These are phyloP conservation scores for Palythoa heliodiscus DNA, from an alignment of 92 coral and sea anemone genomes.

Conservation along the genomic window DNA sequence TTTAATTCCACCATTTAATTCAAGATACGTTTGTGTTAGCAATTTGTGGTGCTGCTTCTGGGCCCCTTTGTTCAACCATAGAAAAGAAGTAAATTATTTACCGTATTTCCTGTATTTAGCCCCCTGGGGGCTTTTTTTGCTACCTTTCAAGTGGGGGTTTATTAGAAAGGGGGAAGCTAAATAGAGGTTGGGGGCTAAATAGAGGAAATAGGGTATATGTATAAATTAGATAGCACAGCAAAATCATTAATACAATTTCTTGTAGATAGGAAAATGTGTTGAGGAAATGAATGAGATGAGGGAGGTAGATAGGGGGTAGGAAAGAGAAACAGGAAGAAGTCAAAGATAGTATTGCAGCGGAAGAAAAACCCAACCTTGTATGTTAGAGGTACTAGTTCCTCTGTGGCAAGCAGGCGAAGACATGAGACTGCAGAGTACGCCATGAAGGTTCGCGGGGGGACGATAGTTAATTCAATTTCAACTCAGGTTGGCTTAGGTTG, in stretches of 20 bases:
- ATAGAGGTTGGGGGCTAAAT: no score
- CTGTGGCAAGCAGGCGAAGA: background rate
- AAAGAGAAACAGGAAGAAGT: background rate
- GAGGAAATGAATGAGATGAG: background rate
- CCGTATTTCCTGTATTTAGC: no score
- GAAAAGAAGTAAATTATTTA: background rate
- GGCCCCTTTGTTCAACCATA: background rate
- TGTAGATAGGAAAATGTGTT: background rate
- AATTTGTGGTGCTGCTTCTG: background rate
- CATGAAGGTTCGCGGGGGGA: conserved; percentile 49
- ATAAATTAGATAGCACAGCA: background rate
- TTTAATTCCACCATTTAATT: no score
- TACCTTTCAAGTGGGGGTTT: no score
- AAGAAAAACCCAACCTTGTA: background rate
- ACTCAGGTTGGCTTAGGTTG: conserved; percentile 42
- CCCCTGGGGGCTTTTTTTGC: no score
- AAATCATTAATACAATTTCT: conserved; percentile 1
- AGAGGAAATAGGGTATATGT: no score
- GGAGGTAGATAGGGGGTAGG: background rate
- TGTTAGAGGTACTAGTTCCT: conserved; percentile 1
- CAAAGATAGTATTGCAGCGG: background rate
- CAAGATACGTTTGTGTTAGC: background rate
- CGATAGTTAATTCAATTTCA: conserved; percentile 9
- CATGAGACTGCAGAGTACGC: conserved; percentile 43
- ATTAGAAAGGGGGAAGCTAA: no score